Percentiles rank a stretch among this genome's conserved stretches.
These are phyloP conservation scores for Reticulitermes speratus DNA, from an alignment of 1,140 invertebrate species.

Conservation along the genomic window DNA sequence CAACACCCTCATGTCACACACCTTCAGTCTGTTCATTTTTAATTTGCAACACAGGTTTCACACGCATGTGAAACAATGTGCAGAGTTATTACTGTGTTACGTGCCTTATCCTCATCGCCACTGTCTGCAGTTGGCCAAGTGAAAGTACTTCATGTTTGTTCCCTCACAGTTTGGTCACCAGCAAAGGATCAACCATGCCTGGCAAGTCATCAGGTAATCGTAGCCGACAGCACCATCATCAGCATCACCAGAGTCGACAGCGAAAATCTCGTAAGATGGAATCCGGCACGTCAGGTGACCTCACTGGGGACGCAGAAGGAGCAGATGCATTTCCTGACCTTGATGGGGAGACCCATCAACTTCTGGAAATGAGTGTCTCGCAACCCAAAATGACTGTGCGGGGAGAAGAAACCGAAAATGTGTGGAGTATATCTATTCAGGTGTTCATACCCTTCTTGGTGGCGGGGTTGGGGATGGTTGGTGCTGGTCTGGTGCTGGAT, in stretches of 20 bases:
- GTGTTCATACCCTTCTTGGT: conserved; percentile 64
- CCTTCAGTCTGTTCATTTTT: too few species aligned
- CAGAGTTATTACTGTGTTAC: too few species aligned
- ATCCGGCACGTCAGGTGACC: conserved; percentile 9
- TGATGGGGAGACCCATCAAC: conserved; percentile 38
- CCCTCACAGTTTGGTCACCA: background rate
- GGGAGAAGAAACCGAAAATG: conserved; percentile 32
- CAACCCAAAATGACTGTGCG: conserved; percentile 18
- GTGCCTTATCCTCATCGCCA: too few species aligned
- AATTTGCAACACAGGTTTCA: too few species aligned
- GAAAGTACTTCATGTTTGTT: background rate
- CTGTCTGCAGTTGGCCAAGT: too few species aligned
- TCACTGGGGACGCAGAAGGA: conserved; percentile 3
- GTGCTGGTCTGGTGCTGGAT: conserved; percentile 58
- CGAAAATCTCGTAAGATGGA: conserved; percentile 25
- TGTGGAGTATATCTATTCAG: conserved; percentile 51
- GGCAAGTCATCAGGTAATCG: conserved; percentile 30
- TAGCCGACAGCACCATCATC: conserved; percentile 21
- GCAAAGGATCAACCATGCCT: conserved; percentile 21
- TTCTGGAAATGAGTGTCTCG: conserved; percentile 30
- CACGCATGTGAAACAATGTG: too few species aligned
- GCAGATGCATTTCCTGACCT: conserved; percentile 6
- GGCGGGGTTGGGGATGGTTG: conserved; percentile 64
- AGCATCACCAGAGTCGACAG: conserved; percentile 11
- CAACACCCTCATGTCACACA: too few species aligned